These are phyloP conservation scores for Epizoanthus scotinus DNA, from an alignment of 92 coral and sea anemone species.

Conservation along the genomic window DNA sequence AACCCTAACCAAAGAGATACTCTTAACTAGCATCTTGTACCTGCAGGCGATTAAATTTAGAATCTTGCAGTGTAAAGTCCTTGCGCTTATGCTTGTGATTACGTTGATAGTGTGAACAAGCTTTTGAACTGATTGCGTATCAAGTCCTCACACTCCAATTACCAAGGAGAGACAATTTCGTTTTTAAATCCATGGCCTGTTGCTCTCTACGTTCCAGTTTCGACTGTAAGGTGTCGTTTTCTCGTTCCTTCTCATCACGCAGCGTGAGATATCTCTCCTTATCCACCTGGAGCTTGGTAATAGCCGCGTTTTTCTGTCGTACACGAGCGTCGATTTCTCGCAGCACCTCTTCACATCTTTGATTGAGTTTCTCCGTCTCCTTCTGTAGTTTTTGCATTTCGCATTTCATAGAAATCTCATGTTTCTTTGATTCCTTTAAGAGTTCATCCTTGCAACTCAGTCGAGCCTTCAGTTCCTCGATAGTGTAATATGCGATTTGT, in stretches of 20 bases:
- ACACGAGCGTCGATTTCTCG: conserved; percentile 35
- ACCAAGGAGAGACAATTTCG: conserved; percentile 21
- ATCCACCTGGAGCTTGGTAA: conserved; percentile 32
- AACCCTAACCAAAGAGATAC: too few relatives aligned
- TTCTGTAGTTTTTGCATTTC: conserved; percentile 29
- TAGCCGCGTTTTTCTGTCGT: conserved; percentile 8
- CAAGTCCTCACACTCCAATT: conserved; percentile 37
- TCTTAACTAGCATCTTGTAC: too few relatives aligned
- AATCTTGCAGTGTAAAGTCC: too few relatives aligned
- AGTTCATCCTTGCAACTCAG: conserved; percentile 15
- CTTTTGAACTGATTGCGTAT: too few relatives aligned
- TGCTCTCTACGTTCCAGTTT: conserved; percentile 30
- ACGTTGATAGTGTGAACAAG: too few relatives aligned
- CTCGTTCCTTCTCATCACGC: conserved; percentile 21
- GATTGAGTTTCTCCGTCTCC: conserved; percentile 26
- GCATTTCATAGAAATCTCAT: conserved; percentile 24
- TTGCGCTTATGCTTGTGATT: too few relatives aligned
- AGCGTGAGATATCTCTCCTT: conserved; percentile 22
- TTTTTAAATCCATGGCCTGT: conserved; percentile 33
- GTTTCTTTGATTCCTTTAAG: conserved; percentile 32
- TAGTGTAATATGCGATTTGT: conserved; percentile 22
- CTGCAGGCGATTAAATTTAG: too few relatives aligned
- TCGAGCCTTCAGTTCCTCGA: conserved; percentile 24
- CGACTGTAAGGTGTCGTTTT: conserved; percentile 20
- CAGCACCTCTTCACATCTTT: conserved; percentile 19